phyloP scores from a whole-genome alignment of 37 sponge, comb jelly and placozoan genomes.

The Chondrilla cf. caribensis region DNA sequence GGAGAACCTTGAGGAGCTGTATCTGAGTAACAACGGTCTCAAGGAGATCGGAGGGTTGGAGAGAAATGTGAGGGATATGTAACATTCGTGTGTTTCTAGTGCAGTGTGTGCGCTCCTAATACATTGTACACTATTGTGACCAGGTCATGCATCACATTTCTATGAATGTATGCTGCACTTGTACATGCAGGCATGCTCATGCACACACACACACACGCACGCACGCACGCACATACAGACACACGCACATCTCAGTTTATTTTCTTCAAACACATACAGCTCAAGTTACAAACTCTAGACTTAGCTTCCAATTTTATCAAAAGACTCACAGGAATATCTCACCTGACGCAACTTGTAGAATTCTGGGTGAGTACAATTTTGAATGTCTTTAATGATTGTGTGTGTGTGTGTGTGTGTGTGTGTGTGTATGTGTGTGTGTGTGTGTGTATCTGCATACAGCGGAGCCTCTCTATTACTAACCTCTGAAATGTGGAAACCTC shows the following conservation, averaged over 20 bases:
- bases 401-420: background rate
- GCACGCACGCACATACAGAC: no score
- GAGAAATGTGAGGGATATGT: constrained; percentile 23
- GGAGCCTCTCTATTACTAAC: background rate
- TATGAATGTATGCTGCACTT: no score
- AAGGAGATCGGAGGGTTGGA: constrained; percentile 69
- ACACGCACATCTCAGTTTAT: no score
- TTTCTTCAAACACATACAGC: no score
- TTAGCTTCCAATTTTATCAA: constrained; percentile 65
- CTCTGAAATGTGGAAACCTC: no score
- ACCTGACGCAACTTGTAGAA: constrained; percentile 66
- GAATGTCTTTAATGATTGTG: background rate
- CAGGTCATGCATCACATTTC: no score
- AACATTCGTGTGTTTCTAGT: background rate
- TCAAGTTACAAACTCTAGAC: constrained; percentile 68
- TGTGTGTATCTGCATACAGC: background rate
- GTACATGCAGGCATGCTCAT: no score
- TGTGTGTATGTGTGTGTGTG: background rate
- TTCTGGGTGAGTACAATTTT: constrained; percentile 81
- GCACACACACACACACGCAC: no score
- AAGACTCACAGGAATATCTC: constrained; percentile 45
- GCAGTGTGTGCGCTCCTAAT: background rate
- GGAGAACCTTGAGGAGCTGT: constrained; percentile 73
- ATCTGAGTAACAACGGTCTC: constrained; percentile 86
- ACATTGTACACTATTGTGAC: background rate